phyloP scores from a whole-genome alignment of 2,888 invertebrate species.

The Caenorhabditis angaria region DNA sequence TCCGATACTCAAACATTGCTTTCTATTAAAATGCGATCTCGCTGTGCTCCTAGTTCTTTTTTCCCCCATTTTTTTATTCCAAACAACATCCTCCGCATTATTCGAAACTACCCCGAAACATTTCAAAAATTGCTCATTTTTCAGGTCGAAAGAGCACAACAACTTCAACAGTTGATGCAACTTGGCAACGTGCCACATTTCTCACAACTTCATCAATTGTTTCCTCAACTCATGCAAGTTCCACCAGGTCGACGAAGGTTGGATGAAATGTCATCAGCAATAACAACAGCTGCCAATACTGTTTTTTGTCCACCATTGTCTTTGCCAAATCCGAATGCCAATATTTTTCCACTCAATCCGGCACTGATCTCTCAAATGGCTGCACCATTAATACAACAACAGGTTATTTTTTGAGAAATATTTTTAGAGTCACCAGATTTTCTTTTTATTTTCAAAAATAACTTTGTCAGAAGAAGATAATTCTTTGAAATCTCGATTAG shows the following conservation, averaged over 20 bases:
- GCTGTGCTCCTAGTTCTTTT: slow-evolving; percentile 20
- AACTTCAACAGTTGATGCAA: slow-evolving; percentile 36
- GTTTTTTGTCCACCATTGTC: slow-evolving; percentile 27
- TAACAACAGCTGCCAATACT: slow-evolving; percentile 17
- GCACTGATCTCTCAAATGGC: slow-evolving; percentile 29
- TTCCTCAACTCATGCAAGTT: slow-evolving; percentile 24
- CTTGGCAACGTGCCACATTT: slow-evolving; percentile 7
- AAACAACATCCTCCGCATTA: not conserved
- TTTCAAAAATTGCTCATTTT: slow-evolving; percentile 9
- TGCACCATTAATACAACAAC: slow-evolving; percentile 48
- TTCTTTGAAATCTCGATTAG: too few relatives aligned
- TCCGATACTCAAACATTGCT: slow-evolving; percentile 4
- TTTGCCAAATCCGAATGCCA: slow-evolving; percentile 13
- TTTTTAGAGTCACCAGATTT: too few relatives aligned
- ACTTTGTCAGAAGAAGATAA: too few relatives aligned
- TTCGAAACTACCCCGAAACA: too few relatives aligned
- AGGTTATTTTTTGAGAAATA: too few relatives aligned
- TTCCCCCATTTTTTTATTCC: slow-evolving; percentile 14
- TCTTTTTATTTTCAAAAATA: too few relatives aligned
- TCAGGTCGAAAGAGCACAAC: slow-evolving; percentile 40
- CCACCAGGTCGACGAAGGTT: slow-evolving; percentile 25
- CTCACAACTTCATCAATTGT: slow-evolving; percentile 26
- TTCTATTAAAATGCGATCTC: slow-evolving; percentile 22
- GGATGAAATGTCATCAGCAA: slow-evolving; percentile 21
- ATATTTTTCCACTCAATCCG: slow-evolving; percentile 22